Conservation (phyloP, 2,113 vertebrate genomes). For the Sisor rabdophorus region DNA sequence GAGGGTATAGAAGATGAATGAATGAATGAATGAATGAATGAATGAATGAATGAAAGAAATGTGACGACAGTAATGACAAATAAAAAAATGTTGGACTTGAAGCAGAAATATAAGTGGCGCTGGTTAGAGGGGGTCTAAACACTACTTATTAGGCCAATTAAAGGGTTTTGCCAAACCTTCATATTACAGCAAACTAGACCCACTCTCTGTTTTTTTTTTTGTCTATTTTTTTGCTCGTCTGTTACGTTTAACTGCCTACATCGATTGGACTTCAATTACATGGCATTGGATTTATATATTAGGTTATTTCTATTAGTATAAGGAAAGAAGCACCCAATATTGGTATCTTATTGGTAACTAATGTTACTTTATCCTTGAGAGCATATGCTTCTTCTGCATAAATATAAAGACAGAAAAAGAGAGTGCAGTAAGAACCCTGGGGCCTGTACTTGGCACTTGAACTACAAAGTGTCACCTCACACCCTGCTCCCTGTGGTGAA, state of each 20-base stretch:
- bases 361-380: neutral
- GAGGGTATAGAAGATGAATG: too few species aligned
- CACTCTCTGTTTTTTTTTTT: neutral
- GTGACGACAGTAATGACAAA: neutral
- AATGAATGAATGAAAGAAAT: too few species aligned
- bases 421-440: neutral
- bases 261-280: neutral
- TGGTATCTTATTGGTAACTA: neutral
- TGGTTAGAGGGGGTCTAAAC: too few species aligned
- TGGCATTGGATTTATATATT: neutral
- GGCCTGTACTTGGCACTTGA: conserved; percentile 25
- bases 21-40: too few species aligned
- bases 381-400: neutral
- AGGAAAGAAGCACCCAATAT: neutral
- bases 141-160: neutral
- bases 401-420: neutral
- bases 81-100: too few species aligned
- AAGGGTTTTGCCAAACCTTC: neutral
- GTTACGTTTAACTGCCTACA: neutral
- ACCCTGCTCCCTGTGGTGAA: conserved; percentile 38
- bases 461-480: conserved; percentile 23
- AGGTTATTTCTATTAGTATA: neutral
- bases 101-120: too few species aligned
- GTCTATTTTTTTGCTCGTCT: neutral
- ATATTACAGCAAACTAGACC: neutral